phyloP scores from a whole-genome alignment of 92 coral and sea anemone genomes.

The Metridium senile region DNA sequence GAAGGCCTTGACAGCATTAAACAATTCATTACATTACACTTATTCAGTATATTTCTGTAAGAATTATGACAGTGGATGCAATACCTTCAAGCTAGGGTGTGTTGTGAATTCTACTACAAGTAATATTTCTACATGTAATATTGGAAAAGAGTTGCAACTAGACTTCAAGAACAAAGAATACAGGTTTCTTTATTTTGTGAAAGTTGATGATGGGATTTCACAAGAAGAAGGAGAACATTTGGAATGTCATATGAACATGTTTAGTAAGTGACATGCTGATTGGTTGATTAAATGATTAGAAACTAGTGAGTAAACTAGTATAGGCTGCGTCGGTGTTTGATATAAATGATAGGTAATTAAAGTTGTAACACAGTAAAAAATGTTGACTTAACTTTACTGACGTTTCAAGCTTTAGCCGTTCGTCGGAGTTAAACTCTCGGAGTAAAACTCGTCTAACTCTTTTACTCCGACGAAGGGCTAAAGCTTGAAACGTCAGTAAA shows the following conservation, averaged over 20 bases:
- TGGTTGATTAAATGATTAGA: no score
- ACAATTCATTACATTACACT: not conserved
- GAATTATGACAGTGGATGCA: not conserved
- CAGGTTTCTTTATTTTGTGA: not conserved
- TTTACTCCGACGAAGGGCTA: no score
- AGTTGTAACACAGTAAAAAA: no score
- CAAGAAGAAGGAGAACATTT: not conserved
- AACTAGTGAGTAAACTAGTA: no score
- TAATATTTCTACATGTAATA: not conserved
- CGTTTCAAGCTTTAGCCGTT: no score
- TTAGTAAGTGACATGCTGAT: conserved; percentile 3
- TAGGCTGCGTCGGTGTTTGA: no score
- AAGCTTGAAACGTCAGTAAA: no score
- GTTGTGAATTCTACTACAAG: not conserved
- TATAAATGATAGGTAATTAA: no score
- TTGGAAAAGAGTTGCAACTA: conserved; percentile 1
- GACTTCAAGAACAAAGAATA: not conserved
- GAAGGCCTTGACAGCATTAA: not conserved
- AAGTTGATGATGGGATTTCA: not conserved
- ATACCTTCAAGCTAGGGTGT: not conserved
- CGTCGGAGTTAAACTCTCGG: no score
- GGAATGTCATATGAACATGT: not conserved
- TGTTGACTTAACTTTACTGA: no score
- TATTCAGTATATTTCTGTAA: conserved; percentile 9
- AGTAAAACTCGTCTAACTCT: no score